phyloP scores from a whole-genome alignment of 2,888 invertebrate genomes.

The Rotaria macrura region DNA sequence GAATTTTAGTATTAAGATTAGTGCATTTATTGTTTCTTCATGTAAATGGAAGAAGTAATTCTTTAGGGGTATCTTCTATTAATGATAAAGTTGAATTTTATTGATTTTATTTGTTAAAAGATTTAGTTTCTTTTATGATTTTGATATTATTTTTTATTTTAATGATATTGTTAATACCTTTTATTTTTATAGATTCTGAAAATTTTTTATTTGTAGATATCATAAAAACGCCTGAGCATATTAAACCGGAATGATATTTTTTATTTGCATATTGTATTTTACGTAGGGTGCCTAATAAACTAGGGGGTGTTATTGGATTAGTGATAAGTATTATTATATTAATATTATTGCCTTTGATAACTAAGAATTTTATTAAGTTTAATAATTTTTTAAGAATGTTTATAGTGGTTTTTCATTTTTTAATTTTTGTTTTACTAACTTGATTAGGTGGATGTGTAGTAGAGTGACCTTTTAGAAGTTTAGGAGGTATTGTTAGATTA shows the following conservation, averaged over 20 bases:
- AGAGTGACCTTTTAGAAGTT: slow-evolving; percentile 59
- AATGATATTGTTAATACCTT: slow-evolving; percentile 56
- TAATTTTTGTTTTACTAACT: slow-evolving; percentile 59
- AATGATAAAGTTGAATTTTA: slow-evolving; percentile 38
- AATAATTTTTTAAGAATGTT: slow-evolving; percentile 45
- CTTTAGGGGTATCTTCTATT: background rate
- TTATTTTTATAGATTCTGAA: slow-evolving; percentile 61
- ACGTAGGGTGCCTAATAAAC: slow-evolving; percentile 68
- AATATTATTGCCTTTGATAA: slow-evolving; percentile 56
- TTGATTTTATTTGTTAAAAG: slow-evolving; percentile 38
- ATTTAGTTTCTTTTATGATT: slow-evolving; percentile 54
- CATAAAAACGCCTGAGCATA: slow-evolving; percentile 62
- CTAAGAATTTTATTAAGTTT: slow-evolving; percentile 55
- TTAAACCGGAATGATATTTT: slow-evolving; percentile 75
- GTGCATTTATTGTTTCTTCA: background rate
- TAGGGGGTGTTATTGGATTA: slow-evolving; percentile 64
- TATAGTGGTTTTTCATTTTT: slow-evolving; percentile 54
- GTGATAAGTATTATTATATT: slow-evolving; percentile 61
- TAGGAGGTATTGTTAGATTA: slow-evolving; percentile 58
- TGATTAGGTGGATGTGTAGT: slow-evolving; percentile 64
- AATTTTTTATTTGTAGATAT: slow-evolving; percentile 65
- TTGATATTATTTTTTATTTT: slow-evolving; percentile 54
- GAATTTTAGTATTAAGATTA: background rate
- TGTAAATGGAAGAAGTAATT: background rate
- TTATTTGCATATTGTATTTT: slow-evolving; percentile 70